Evolutionary conservation across 2,888 invertebrate genomes (phyloP), one percentile per base, ranked within the genome.

Genomic region (Tuberolachnus salignus): DNA sequence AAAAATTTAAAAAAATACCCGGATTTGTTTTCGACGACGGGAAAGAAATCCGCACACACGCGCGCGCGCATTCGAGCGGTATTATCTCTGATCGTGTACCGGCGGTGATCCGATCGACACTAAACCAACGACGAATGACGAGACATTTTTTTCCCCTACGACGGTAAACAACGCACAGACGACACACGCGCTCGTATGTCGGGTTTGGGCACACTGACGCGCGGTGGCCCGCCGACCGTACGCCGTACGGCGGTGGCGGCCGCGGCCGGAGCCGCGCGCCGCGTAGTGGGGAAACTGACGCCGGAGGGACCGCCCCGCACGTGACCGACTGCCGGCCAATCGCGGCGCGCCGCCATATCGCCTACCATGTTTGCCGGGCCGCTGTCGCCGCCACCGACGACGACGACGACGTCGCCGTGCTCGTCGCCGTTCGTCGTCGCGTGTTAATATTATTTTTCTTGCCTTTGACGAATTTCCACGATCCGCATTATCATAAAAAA

Each of bases 301-400:
- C 44, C 66, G 44, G 19, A 57, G 69, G 67, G 49, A 67, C 59
- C 78, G 78, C 78, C 78, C 78, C 59, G 51, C 78, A 78, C 78
- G 78, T 78, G 78, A 78, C 57, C 78, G 69, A 11, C 57, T 3
- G 67, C 13, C 49, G 49, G 23, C 78, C 78, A 78, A 78, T 78
- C 78, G 69, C 23, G 1, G 49, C 34, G n/a, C 57, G 59, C 51
- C 34, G 59, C 51, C 49, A 21, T 59, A 67, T 78, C 78, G 78
- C 78, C 78, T 78, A 78, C 78, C 78, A 78, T 78, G 67, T 78
- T 78, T 69, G 67, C 69, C 9, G 42, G 23, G 57, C 75, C 67
- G 57, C 23, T 34, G 34, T 23, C 19, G 26, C 23, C 46, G 44
- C 21, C 71, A 16, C 19, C 34, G 34, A 34, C 34, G 34, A 34